Evolutionary conservation across 2,113 vertebrate species (phyloP).

Genomic region (Poicephalus meyeri): DNA sequence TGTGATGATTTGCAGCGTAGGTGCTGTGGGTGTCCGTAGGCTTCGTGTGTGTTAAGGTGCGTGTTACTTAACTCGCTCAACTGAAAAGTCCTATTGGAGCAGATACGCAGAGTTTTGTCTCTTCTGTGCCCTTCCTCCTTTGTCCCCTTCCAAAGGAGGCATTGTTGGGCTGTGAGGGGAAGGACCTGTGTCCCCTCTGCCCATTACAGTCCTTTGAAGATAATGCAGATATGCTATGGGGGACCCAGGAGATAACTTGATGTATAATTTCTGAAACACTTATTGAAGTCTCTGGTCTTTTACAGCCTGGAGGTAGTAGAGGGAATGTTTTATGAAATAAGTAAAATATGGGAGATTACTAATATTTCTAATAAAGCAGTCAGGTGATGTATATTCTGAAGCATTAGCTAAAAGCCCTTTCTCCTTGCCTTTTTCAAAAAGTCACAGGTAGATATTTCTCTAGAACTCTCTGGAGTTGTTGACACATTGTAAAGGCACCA

Average conservation of each 20-base stretch:
- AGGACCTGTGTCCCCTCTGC: background rate
- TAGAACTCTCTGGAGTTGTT: background rate
- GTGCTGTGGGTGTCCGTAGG: background rate
- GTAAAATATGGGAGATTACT: background rate
- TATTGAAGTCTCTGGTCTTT: background rate
- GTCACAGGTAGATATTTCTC: background rate
- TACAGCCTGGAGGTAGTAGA: background rate
- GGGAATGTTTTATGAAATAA: background rate
- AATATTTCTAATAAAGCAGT: background rate
- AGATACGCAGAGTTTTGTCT: background rate
- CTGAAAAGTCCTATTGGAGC: background rate
- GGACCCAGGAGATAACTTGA: background rate
- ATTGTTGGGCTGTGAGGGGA: background rate
- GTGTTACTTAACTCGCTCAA: accelerated
- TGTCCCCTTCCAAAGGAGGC: background rate
- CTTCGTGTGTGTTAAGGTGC: background rate
- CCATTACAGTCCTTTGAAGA: background rate
- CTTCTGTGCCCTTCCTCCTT: background rate
- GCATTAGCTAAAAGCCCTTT: background rate
- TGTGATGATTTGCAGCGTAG: background rate
- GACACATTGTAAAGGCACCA: background rate
- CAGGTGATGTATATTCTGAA: background rate
- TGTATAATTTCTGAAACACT: background rate
- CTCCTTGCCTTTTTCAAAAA: background rate
- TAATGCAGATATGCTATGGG: accelerated